Conservation (phyloP, 2,888 invertebrate species). For the Elysia crispata region DNA sequence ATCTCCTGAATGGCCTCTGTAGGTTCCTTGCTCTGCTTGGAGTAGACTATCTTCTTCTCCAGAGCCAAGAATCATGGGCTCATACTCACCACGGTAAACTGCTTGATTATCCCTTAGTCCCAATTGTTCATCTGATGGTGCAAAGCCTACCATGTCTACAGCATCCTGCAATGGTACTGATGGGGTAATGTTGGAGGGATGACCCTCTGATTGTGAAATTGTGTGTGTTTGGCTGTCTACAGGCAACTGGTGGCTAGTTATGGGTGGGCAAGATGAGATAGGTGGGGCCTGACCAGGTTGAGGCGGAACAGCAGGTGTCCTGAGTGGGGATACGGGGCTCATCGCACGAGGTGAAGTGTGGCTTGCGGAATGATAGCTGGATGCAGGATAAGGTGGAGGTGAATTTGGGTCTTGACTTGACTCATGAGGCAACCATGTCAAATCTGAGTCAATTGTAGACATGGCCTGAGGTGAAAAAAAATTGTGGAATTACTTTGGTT, state of each 20-base stretch:
- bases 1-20: constrained; percentile 51
- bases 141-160: too few relatives aligned
- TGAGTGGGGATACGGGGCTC: constrained; percentile 36
- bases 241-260: too few relatives aligned
- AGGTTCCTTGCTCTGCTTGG: constrained; percentile 53
- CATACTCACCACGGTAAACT: constrained; percentile 30
- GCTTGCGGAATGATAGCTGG: constrained; percentile 37
- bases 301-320: constrained; percentile 35
- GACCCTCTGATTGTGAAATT: too few relatives aligned
- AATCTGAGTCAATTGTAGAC: constrained; percentile 29
- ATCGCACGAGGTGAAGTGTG: not conserved
- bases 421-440: constrained; percentile 54
- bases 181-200: too few relatives aligned
- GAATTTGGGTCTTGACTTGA: constrained; percentile 1
- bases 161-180: too few relatives aligned
- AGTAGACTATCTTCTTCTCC: constrained; percentile 45
- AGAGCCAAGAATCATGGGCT: constrained; percentile 38
- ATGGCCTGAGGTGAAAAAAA: constrained; percentile 24
- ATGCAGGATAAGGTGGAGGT: constrained; percentile 23
- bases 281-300: constrained; percentile 40
- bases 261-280: too few relatives aligned
- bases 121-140: too few relatives aligned
- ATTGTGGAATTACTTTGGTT: not conserved
- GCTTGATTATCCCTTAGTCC: too few relatives aligned
- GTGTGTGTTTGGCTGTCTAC: too few relatives aligned